Conservation (phyloP, 2,797 vertebrate species). For the Centroberyx gerrardi region DNA sequence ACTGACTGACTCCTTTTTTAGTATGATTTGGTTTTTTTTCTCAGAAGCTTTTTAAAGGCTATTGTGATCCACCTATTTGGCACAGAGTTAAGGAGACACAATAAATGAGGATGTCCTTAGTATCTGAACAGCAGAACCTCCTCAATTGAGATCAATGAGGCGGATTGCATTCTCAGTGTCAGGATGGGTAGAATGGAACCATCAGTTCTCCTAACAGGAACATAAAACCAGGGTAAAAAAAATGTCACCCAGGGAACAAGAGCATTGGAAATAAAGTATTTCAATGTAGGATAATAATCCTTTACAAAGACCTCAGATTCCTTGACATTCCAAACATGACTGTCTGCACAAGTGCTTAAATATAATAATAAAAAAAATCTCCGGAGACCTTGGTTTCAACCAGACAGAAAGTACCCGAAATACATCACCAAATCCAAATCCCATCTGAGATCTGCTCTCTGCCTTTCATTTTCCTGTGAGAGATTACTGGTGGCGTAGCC, state of each 20-base stretch:
- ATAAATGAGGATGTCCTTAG: constrained; percentile 7
- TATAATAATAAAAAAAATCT: constrained; percentile 4
- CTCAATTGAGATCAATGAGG: constrained; percentile 15
- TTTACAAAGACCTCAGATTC: constrained; percentile 16
- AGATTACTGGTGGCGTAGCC: constrained; percentile 50
- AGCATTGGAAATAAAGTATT: not conserved
- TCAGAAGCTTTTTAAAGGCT: constrained; percentile 23
- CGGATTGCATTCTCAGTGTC: constrained; percentile 10
- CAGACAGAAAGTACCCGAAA: constrained; percentile 13
- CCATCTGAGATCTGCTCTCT: constrained; percentile 14
- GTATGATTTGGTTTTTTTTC: constrained; percentile 18
- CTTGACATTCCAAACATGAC: not conserved
- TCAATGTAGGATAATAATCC: not conserved
- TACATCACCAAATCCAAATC: constrained; percentile 33
- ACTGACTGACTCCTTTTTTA: constrained; percentile 21
- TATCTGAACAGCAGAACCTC: constrained; percentile 24
- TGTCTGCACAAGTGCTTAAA: not conserved
- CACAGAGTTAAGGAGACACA: constrained; percentile 10
- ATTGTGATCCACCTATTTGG: not conserved
- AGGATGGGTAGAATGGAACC: constrained; percentile 21
- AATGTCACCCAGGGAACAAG: constrained; percentile 1
- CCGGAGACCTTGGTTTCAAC: not conserved
- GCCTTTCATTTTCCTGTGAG: constrained; percentile 34
- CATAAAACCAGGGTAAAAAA: not conserved
- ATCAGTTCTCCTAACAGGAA: not conserved